These are phyloP conservation scores for Patella vulgata DNA, from an alignment of 1,140 invertebrate species.

Conservation along the genomic window DNA sequence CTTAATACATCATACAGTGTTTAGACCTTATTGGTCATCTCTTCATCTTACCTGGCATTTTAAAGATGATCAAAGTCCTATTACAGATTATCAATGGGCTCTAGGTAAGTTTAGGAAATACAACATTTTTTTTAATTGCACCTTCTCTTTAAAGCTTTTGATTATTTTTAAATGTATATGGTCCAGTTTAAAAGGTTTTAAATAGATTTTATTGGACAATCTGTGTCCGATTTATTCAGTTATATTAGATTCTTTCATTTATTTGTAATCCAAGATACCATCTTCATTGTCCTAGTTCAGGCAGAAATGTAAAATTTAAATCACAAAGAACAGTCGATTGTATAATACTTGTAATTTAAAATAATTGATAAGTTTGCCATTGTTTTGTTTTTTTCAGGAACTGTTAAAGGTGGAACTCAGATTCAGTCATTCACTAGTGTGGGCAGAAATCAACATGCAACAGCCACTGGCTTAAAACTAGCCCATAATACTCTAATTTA, in stretches of 20 bases:
- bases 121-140: too few relatives aligned
- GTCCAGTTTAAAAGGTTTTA: too few relatives aligned
- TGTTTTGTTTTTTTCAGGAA: conserved; percentile 25
- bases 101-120: conserved; percentile 31
- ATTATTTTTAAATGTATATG: too few relatives aligned
- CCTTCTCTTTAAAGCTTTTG: too few relatives aligned
- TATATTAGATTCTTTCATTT: neutral
- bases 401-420: conserved; percentile 42
- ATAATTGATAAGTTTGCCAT: neutral
- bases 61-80: conserved; percentile 32
- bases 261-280: conserved; percentile 1
- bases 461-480: conserved; percentile 27
- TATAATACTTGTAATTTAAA: conserved; percentile 16
- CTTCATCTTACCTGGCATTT: conserved; percentile 42
- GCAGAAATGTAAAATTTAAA: conserved; percentile 18
- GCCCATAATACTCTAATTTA: conserved; percentile 34
- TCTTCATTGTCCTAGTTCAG: conserved; percentile 1
- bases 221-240: too few relatives aligned
- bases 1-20: conserved; percentile 24
- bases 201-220: too few relatives aligned
- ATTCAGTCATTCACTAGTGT: conserved; percentile 41
- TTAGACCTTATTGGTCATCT: conserved; percentile 40
- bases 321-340: conserved; percentile 22
- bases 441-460: conserved; percentile 37
- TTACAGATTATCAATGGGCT: conserved; percentile 43